These are phyloP conservation scores for Hipparchia sbordonii DNA, from an alignment of 2,888 invertebrate genomes.

Conservation along the genomic window DNA sequence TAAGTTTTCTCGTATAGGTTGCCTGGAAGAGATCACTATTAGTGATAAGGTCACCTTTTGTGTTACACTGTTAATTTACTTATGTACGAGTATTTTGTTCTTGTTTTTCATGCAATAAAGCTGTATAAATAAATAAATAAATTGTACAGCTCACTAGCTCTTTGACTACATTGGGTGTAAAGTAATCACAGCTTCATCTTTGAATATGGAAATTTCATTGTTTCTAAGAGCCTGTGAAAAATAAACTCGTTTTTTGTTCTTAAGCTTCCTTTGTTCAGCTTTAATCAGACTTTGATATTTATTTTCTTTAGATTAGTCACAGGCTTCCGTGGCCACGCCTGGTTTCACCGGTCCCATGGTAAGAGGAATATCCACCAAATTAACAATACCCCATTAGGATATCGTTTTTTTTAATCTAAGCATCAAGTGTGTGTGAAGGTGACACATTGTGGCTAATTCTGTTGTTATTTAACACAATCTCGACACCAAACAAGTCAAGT, in stretches of 20 bases:
- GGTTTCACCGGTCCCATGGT: conserved; percentile 6
- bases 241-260: conserved; percentile 16
- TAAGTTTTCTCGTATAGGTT: too few species aligned
- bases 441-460: background rate
- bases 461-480: too few species aligned
- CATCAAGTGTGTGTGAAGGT: background rate
- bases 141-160: background rate
- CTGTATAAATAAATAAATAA: too few species aligned
- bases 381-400: conserved; percentile 5
- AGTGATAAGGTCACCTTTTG: too few species aligned
- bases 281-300: background rate
- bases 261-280: conserved; percentile 19
- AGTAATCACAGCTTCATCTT: conserved; percentile 16
- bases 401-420: background rate
- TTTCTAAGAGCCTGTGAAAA: conserved; percentile 28
- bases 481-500: too few species aligned
- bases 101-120: too few species aligned
- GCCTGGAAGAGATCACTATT: too few species aligned
- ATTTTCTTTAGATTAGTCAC: conserved; percentile 18
- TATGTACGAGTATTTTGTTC: too few species aligned
- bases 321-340: conserved; percentile 5
- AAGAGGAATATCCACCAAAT: background rate
- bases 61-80: too few species aligned
- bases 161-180: background rate
- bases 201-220: conserved; percentile 36